phyloP scores from a whole-genome alignment of 2,113 vertebrate species.

The Petromus typicus region DNA sequence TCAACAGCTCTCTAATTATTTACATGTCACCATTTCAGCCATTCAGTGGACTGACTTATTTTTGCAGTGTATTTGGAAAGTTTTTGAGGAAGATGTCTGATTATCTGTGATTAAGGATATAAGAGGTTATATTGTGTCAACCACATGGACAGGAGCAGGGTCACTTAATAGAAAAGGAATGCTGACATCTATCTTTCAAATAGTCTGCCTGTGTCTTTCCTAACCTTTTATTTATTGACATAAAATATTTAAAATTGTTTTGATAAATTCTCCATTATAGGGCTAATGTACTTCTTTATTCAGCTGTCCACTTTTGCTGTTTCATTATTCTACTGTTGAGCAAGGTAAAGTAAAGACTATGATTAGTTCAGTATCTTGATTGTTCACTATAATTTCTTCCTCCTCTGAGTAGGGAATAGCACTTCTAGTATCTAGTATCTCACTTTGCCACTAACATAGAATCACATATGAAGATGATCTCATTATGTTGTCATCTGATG shows the following conservation, averaged over 20 bases:
- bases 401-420: constrained; percentile 26
- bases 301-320: not conserved
- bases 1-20: constrained; percentile 25
- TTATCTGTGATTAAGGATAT: not conserved
- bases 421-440: constrained; percentile 33
- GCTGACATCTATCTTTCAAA: constrained; percentile 4
- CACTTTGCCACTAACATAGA: constrained; percentile 26
- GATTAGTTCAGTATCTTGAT: constrained; percentile 52
- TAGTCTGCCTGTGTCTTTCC: not conserved
- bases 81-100: constrained; percentile 46
- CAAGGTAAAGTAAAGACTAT: not conserved
- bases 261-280: constrained; percentile 12
- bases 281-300: constrained; percentile 38
- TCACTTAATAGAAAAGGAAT: constrained; percentile 44
- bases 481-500: constrained; percentile 35
- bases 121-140: constrained; percentile 10
- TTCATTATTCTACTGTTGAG: constrained; percentile 41
- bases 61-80: constrained; percentile 36
- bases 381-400: constrained; percentile 29
- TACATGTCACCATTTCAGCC: constrained; percentile 44
- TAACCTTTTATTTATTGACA: constrained; percentile 46
- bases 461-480: constrained; percentile 31
- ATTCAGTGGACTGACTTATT: constrained; percentile 52
- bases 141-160: not conserved
- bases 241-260: not conserved